Evolutionary conservation across 1,140 invertebrate genomes (phyloP), one percentile per base, ranked within the genome.

Genomic region (Sminthurides bifidus): DNA sequence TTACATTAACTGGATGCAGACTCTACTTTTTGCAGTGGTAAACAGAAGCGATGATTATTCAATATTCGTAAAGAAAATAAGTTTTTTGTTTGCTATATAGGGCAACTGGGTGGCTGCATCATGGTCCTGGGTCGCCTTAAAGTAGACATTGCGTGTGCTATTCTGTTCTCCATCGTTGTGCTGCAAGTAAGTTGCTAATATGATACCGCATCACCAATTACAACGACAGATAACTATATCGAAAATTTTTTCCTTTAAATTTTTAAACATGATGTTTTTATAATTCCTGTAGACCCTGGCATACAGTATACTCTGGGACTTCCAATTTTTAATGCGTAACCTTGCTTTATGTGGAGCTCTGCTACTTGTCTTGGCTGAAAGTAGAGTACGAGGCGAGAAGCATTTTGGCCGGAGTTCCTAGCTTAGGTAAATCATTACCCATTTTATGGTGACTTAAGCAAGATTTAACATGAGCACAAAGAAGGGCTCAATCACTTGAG

Each of bases 221-320:
- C 10, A 43, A 10, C 6, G 10, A 19, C 41, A 8, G 23, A 27
- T 21, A 10, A 21, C 10, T 12, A 33, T 33, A 51, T 51, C 29
- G 29, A 33, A 4, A 31, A 14, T 50, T 30, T 43, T 43, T 6
- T 15, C 8, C 6, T 46, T 17, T 26, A 19, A 41, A 41, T 8
- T 10, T 41, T 10, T 41, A 12, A n/a, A 17, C 6, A 41, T 19
- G 14, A 41, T 12, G 6, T n/a, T 12, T 10, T n/a, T n/a, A 53
- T 5, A 5, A 17, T 53, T 27, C 6, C 23, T 51, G 19, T 30
- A 97, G 84, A 97, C 92, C 40, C 77, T 98, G 64, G 93, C 92
- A 1, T 98, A 98, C 74, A 94, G 90, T 69, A 98, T 98, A 70
- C 73, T 98, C 37, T 98, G 93, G 93, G 94, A 99, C 72, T 68